Evolutionary conservation across 2,888 invertebrate genomes (phyloP).

Genomic region (Lasioglossum figueresi): DNA sequence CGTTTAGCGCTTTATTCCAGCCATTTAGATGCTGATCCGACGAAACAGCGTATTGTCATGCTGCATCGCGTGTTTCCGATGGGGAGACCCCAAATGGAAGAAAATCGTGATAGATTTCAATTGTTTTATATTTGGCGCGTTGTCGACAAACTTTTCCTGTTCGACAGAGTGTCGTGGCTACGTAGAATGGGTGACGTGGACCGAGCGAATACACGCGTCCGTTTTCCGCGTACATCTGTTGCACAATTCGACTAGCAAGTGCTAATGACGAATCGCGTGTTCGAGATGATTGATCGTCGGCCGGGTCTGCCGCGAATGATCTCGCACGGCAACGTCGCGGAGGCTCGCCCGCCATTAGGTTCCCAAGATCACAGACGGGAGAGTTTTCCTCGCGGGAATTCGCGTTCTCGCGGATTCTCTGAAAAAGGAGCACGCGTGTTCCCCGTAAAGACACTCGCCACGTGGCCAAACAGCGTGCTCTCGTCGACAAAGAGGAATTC

Average conservation of each 20-base stretch:
- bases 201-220: neutral
- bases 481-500: slow-evolving; percentile 9
- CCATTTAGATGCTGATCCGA: neutral
- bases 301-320: slow-evolving; percentile 50
- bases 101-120: neutral
- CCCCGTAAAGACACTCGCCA: slow-evolving; percentile 10
- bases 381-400: slow-evolving; percentile 28
- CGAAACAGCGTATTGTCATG: neutral
- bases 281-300: slow-evolving; percentile 66
- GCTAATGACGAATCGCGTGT: slow-evolving; percentile 55
- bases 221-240: slow-evolving; percentile 26
- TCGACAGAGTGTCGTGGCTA: neutral
- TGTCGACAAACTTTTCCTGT: neutral
- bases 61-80: neutral
- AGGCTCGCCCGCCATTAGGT: slow-evolving; percentile 51
- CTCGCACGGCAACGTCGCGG: slow-evolving; percentile 60
- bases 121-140: neutral
- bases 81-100: neutral
- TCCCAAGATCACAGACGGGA: slow-evolving; percentile 15
- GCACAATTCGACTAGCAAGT: slow-evolving; percentile 38
- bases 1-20: neutral
- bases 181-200: neutral
- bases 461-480: slow-evolving; percentile 10
- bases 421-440: slow-evolving; percentile 14
- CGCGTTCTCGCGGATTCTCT: neutral